A percentile compares a stretch with the other conserved stretches of the same genome.
phyloP scores from a whole-genome alignment of 37 sponge, comb jelly and placozoan genomes.

The Aplysina aerophoba region DNA sequence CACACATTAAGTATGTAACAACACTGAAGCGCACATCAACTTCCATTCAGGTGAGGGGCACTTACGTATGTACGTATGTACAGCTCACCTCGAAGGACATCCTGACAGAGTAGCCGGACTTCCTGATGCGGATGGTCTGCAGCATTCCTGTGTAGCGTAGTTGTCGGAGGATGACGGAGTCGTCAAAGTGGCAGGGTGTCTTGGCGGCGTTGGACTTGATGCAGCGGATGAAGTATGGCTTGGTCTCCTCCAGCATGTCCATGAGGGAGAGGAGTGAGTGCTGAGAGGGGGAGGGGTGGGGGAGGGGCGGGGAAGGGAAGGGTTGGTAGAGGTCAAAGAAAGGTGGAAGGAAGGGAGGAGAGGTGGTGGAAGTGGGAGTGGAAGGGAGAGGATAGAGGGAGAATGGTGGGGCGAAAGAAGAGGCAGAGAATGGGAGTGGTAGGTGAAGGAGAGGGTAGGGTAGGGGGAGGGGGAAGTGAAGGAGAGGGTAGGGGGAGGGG shows the following conservation, averaged over 20 bases:
- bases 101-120: slow-evolving; percentile 91
- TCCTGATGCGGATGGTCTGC: slow-evolving; percentile 93
- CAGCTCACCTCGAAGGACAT: slow-evolving; percentile 76
- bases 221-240: slow-evolving; percentile 94
- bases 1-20: too few relatives aligned
- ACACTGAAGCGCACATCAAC: too few relatives aligned
- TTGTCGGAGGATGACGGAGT: slow-evolving; percentile 83
- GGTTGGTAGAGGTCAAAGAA: not conserved
- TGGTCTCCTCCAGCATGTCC: slow-evolving; percentile 81
- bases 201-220: slow-evolving; percentile 90
- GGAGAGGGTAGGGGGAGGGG: too few relatives aligned
- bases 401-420: too few relatives aligned
- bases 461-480: not conserved
- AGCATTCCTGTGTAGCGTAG: slow-evolving; percentile 97
- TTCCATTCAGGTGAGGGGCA: too few relatives aligned
- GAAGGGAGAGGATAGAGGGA: too few relatives aligned
- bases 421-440: too few relatives aligned
- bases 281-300: slow-evolving; percentile 13
- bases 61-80: not conserved
- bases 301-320: not conserved
- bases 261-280: slow-evolving; percentile 82
- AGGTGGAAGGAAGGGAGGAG: too few relatives aligned
- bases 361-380: too few relatives aligned
- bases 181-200: slow-evolving; percentile 83
- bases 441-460: too few relatives aligned